Percentiles rank a stretch among this genome's conserved stretches.
phyloP scores from a whole-genome alignment of 2,113 vertebrate genomes.

The Agelaius phoeniceus region DNA sequence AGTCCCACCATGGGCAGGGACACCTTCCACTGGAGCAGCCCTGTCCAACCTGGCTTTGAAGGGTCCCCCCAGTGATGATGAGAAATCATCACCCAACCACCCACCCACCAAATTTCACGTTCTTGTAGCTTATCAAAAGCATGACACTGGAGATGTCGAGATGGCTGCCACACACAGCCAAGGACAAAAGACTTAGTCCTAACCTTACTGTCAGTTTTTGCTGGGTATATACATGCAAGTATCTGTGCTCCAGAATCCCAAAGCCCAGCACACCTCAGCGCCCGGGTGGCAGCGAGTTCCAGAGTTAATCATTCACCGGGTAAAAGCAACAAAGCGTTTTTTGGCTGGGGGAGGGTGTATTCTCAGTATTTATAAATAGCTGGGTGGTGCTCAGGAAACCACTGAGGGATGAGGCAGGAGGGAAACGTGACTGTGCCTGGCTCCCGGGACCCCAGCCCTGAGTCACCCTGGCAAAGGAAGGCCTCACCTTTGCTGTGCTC shows the following conservation, averaged over 20 bases:
- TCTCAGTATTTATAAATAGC: conserved; percentile 29
- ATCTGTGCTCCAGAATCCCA: too few relatives aligned
- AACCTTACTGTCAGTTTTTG: too few relatives aligned
- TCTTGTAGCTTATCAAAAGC: too few relatives aligned
- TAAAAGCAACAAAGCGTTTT: not conserved
- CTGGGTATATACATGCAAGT: too few relatives aligned
- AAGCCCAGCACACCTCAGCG: not conserved
- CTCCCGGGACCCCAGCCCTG: not conserved
- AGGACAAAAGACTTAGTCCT: too few relatives aligned
- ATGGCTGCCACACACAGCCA: too few relatives aligned
- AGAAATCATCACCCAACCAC: too few relatives aligned
- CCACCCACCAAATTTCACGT: too few relatives aligned
- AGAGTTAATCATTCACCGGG: not conserved
- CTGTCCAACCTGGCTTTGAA: not conserved
- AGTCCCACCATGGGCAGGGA: too few relatives aligned
- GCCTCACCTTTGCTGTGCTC: conserved; percentile 82
- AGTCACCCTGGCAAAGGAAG: not conserved
- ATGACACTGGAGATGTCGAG: too few relatives aligned
- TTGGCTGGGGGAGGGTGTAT: not conserved
- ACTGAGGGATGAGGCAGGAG: not conserved
- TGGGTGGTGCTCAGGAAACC: conserved; percentile 58
- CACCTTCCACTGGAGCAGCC: not conserved
- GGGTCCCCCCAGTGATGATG: not conserved
- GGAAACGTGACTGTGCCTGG: not conserved
- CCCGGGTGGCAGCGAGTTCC: not conserved